phyloP scores from a whole-genome alignment of 1,140 invertebrate species.

The Eumaeus atala region DNA sequence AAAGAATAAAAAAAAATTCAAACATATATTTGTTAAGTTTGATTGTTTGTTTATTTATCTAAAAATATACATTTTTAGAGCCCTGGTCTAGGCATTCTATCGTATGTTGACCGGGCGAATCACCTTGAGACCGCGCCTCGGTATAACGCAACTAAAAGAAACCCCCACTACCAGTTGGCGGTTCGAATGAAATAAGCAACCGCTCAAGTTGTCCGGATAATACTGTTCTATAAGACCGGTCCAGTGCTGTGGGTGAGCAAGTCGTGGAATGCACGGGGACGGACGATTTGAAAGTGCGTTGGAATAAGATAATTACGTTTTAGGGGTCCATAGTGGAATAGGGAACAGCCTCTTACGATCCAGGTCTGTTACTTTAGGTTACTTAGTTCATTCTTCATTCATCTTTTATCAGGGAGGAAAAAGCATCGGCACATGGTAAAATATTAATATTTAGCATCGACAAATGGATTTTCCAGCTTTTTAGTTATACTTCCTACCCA shows the following conservation, averaged over 20 bases:
- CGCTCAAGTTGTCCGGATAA: constrained; percentile 44
- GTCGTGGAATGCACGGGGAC: constrained; percentile 68
- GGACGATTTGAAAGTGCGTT: constrained; percentile 67
- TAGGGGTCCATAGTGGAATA: too few relatives aligned
- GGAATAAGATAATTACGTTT: constrained; percentile 23
- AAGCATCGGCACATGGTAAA: constrained; percentile 3
- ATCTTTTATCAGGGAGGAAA: too few relatives aligned
- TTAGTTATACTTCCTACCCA: too few relatives aligned
- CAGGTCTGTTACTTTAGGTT: too few relatives aligned
- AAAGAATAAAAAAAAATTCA: too few relatives aligned
- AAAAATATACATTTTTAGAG: constrained; percentile 22
- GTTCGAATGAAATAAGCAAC: constrained; percentile 32
- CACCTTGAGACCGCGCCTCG: constrained; percentile 68
- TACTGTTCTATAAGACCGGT: constrained; percentile 63
- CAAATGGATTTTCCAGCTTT: too few relatives aligned
- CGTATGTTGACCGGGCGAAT: constrained; percentile 67
- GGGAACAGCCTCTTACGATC: too few relatives aligned
- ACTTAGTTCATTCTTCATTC: too few relatives aligned
- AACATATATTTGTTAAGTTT: too few relatives aligned
- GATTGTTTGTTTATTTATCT: too few relatives aligned
- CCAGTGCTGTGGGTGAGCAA: constrained; percentile 66
- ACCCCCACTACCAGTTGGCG: constrained; percentile 31
- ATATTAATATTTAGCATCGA: not conserved
- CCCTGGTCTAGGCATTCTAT: constrained; percentile 67
- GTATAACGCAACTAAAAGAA: constrained; percentile 46